Evolutionary conservation across 2,797 vertebrate genomes (phyloP).

Genomic region (Amniataba percoides): DNA sequence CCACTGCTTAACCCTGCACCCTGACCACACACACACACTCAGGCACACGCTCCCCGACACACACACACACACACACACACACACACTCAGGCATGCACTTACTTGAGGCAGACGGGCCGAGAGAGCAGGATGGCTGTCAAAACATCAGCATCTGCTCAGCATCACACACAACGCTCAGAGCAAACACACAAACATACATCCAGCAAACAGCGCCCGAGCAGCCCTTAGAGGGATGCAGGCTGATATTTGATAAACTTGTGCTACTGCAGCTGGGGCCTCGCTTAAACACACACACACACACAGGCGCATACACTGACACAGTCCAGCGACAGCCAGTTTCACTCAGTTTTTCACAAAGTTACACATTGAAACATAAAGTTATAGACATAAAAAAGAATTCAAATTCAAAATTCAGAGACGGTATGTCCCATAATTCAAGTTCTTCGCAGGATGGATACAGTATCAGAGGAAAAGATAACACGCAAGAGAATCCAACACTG

Average conservation of each 20-base stretch:
- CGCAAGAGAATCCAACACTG: slow-evolving; percentile 9
- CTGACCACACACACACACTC: slow-evolving; percentile 47
- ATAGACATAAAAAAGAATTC: not conserved
- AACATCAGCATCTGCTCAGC: slow-evolving; percentile 80
- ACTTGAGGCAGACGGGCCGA: slow-evolving; percentile 64
- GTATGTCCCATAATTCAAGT: not conserved
- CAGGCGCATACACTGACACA: not conserved
- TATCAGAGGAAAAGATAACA: slow-evolving; percentile 3
- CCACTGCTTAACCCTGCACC: slow-evolving; percentile 66
- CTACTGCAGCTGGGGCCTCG: slow-evolving; percentile 62
- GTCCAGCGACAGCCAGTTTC: not conserved
- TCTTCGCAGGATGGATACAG: not conserved
- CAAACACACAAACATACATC: slow-evolving; percentile 57
- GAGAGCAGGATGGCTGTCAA: slow-evolving; percentile 76
- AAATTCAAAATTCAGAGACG: not conserved
- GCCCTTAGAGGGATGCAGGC: slow-evolving; percentile 59
- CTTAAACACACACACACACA: slow-evolving; percentile 15
- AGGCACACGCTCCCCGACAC: slow-evolving; percentile 15
- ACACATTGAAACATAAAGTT: not conserved
- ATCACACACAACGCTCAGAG: slow-evolving; percentile 66
- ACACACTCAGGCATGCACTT: not conserved
- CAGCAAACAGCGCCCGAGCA: slow-evolving; percentile 61
- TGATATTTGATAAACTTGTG: slow-evolving; percentile 75
- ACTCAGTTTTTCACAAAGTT: slow-evolving; percentile 20
- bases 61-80: slow-evolving; percentile 3